Conservation (phyloP, 92 coral and sea anemone species). For the Montipora capitata region DNA sequence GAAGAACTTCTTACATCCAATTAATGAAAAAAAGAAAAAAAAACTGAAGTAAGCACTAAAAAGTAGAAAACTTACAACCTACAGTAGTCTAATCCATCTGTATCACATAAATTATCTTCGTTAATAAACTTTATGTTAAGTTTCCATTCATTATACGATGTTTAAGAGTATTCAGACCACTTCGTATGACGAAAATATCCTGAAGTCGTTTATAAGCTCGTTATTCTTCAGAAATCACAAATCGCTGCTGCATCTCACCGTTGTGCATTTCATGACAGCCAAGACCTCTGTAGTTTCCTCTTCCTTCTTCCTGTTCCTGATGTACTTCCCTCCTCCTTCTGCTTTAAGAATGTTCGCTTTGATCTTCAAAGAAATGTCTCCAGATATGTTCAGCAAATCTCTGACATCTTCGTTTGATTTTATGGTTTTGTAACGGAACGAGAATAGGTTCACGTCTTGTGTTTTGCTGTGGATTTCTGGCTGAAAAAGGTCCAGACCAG, state of each 20-base stretch:
- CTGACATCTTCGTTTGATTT: conserved; percentile 25
- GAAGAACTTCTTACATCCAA: no score
- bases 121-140: no score
- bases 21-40: no score
- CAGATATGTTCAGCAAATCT: conserved; percentile 63
- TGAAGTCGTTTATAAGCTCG: background rate
- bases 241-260: conserved; percentile 31
- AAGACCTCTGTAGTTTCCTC: conserved; percentile 29
- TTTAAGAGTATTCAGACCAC: no score
- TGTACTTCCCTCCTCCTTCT: conserved; percentile 55
- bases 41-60: no score
- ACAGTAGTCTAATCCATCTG: no score
- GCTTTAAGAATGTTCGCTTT: conserved; percentile 54
- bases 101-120: no score
- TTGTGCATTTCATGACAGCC: conserved; percentile 49
- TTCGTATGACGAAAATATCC: no score
- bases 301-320: conserved; percentile 6
- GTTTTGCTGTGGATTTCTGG: background rate
- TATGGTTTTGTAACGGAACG: conserved; percentile 37
- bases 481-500: conserved; percentile 19
- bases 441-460: background rate
- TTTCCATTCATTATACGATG: no score
- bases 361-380: conserved; percentile 54
- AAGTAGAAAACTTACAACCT: no score
- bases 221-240: background rate